Percentiles rank a stretch among this genome's conserved stretches.
Conservation (phyloP, 2,888 invertebrate genomes). For the Entomobrya multifasciata region DNA sequence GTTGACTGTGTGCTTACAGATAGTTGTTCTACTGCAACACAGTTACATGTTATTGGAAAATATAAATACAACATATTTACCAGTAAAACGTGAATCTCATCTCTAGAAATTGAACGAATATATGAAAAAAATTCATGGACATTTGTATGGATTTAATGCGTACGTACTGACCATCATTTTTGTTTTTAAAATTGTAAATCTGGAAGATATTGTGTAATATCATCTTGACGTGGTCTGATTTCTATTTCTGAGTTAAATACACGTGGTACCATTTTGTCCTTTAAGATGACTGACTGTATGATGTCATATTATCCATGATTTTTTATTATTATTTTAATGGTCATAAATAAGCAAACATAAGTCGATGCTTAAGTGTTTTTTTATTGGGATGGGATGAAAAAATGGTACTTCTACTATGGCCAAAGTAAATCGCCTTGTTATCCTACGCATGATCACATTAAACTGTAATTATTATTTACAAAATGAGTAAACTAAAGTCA, state of each 20-base stretch:
- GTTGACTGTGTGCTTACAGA: background rate
- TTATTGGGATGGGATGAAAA: conserved; percentile 1
- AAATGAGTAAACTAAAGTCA: too few species aligned
- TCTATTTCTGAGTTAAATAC: background rate
- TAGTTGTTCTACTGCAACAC: conserved; percentile 8
- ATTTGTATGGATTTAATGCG: background rate
- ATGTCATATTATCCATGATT: conserved; percentile 5
- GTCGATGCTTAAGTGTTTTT: background rate
- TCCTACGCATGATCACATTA: too few species aligned
- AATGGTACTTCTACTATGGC: too few species aligned
- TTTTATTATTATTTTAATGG: background rate
- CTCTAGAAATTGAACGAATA: background rate
- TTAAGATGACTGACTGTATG: background rate
- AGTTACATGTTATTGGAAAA: background rate
- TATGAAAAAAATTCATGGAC: too few species aligned
- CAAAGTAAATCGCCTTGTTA: too few species aligned
- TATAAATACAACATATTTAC: background rate
- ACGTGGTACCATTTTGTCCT: conserved; percentile 31
- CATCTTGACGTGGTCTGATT: conserved; percentile 25
- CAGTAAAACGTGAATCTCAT: background rate
- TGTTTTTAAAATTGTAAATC: conserved; percentile 31
- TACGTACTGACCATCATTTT: conserved; percentile 8
- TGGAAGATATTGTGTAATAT: conserved; percentile 13
- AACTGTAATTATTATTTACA: too few species aligned
- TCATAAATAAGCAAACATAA: conserved; percentile 9